These are phyloP conservation scores for Hirtodrosophila duncani DNA, from an alignment of 2,888 invertebrate species.

Conservation along the genomic window DNA sequence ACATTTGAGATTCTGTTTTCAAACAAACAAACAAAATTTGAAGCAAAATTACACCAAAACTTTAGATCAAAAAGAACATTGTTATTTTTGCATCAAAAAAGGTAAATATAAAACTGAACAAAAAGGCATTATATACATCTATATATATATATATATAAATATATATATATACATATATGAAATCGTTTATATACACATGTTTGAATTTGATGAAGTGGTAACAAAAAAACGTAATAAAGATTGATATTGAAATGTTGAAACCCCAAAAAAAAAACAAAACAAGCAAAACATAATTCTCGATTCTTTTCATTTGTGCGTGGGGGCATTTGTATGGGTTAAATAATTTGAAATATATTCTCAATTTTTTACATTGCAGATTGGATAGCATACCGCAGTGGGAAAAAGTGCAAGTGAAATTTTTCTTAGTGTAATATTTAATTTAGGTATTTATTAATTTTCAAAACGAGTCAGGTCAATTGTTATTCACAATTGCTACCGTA, in stretches of 20 bases:
- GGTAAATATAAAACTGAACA: constrained; percentile 36
- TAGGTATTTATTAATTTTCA: too few relatives aligned
- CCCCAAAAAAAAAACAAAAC: constrained; percentile 54
- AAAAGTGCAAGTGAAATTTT: background rate
- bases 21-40: constrained; percentile 34
- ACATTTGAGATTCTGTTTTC: constrained; percentile 67
- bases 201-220: constrained; percentile 69
- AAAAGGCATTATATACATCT: constrained; percentile 47
- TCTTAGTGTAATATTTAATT: background rate
- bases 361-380: constrained; percentile 22
- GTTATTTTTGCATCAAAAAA: constrained; percentile 61
- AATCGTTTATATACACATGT: constrained; percentile 74
- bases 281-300: constrained; percentile 20
- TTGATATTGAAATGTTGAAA: constrained; percentile 75
- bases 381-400: too few relatives aligned
- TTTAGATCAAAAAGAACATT: constrained; percentile 38
- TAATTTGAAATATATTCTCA: background rate
- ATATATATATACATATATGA: constrained; percentile 48
- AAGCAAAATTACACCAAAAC: constrained; percentile 33
- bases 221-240: constrained; percentile 69
- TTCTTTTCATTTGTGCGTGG: constrained; percentile 22
- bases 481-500: constrained; percentile 76
- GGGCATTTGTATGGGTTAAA: constrained; percentile 1
- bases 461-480: constrained; percentile 77
- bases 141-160: constrained; percentile 29